These are phyloP conservation scores for Taurulus bubalis DNA, from an alignment of 2,113 vertebrate genomes.

Conservation along the genomic window DNA sequence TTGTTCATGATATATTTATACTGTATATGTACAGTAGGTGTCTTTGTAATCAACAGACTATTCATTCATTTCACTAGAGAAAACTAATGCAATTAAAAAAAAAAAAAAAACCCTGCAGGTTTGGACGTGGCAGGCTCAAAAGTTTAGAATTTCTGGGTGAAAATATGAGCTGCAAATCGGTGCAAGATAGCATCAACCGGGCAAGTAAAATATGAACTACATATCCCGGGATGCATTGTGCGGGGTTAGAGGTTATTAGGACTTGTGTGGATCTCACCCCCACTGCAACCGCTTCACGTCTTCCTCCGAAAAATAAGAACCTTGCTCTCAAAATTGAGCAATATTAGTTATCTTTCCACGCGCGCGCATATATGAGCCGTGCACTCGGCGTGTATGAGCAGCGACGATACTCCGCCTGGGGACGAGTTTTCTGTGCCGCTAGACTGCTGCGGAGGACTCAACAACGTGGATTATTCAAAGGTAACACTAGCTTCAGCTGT, in stretches of 20 bases:
- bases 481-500: slow-evolving; percentile 57
- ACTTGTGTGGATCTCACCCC: background rate
- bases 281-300: background rate
- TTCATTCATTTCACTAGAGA: background rate
- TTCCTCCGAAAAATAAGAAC: background rate
- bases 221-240: slow-evolving; percentile 74
- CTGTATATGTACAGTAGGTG: slow-evolving; percentile 29
- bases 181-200: rapidly evolving
- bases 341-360: background rate
- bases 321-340: slow-evolving; percentile 16
- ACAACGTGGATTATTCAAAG: slow-evolving; percentile 83
- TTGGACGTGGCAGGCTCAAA: background rate
- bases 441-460: slow-evolving; percentile 83
- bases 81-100: background rate
- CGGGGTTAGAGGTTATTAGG: slow-evolving; percentile 38
- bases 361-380: background rate
- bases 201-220: slow-evolving; percentile 18
- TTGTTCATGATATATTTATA: background rate
- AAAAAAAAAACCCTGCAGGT: background rate
- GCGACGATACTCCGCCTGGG: background rate
- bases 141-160: background rate
- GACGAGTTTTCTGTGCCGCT: background rate
- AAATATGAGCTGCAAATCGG: rapidly evolving
- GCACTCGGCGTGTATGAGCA: slow-evolving; percentile 52
- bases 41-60: background rate